Percentiles rank a stretch among this genome's conserved stretches.
Conservation (phyloP, 2,797 vertebrate species). For the Smutsia gigantea region DNA sequence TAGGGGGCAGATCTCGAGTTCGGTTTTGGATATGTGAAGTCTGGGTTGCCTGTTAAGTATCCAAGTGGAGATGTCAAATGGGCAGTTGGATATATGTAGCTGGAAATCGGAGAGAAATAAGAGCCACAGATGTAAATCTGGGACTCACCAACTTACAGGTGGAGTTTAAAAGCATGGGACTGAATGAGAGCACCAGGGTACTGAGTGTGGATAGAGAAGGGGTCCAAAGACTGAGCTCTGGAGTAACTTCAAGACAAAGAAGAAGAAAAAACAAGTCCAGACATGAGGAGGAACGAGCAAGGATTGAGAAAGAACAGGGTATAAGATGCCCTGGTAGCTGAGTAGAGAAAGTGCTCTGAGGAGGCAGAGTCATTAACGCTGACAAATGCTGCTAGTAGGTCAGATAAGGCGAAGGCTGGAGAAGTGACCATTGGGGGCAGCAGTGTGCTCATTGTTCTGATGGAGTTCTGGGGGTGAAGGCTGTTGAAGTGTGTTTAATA, state of each 20-base stretch:
- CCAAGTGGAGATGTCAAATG: not conserved
- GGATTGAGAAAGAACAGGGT: not conserved
- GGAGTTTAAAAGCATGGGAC: not conserved
- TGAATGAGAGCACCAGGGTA: not conserved
- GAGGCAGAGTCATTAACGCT: not conserved
- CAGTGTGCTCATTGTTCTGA: not conserved
- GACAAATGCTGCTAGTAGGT: not conserved
- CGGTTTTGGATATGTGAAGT: not conserved
- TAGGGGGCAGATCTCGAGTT: not conserved
- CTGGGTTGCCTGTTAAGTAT: not conserved
- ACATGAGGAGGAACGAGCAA: not conserved
- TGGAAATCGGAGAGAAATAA: not conserved
- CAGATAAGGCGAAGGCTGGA: not conserved
- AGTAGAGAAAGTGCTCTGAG: not conserved
- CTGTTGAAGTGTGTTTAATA: not conserved
- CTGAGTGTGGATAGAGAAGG: not conserved
- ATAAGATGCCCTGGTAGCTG: not conserved
- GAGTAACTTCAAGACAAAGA: not conserved
- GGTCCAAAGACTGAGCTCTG: not conserved
- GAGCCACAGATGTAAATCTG: not conserved
- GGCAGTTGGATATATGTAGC: not conserved
- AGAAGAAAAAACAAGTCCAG: not conserved
- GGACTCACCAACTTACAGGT: not conserved
- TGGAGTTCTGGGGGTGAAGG: not conserved
- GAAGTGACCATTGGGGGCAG: not conserved